Evolutionary conservation across 2,888 invertebrate species (phyloP).

Genomic region (Athripsodes cinereus): DNA sequence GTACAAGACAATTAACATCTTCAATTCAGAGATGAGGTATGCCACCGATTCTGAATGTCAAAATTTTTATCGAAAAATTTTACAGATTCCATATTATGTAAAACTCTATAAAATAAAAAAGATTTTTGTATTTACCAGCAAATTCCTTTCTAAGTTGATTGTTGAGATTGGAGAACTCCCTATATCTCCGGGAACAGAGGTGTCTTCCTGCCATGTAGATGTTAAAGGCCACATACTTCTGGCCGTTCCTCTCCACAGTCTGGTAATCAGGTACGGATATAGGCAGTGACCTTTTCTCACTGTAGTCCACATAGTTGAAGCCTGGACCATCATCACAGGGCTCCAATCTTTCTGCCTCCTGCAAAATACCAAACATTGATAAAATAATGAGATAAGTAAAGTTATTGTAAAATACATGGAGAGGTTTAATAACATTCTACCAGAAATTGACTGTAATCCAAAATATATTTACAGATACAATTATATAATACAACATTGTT

Average conservation of each 20-base stretch:
- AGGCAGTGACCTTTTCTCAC: slow-evolving; percentile 86
- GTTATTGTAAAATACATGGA: no score
- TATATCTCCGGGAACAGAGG: slow-evolving; percentile 90
- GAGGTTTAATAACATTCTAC: no score
- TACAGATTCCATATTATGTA: no score
- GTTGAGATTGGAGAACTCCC: slow-evolving; percentile 91
- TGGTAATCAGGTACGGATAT: slow-evolving; percentile 95
- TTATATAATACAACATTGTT: no score
- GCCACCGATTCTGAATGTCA: no score
- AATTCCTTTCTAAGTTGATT: slow-evolving; percentile 89
- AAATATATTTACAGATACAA: no score
- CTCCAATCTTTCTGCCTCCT: slow-evolving; percentile 80
- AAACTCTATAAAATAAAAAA: no score
- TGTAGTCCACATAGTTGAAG: slow-evolving; percentile 82
- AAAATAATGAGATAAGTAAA: no score
- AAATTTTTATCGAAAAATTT: no score
- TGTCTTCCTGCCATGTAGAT: slow-evolving; percentile 99
- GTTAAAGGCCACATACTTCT: slow-evolving; percentile 92
- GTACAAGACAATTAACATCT: no score
- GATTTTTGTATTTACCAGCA: slow-evolving; percentile 50
- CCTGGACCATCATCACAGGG: slow-evolving; percentile 72
- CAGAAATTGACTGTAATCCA: no score
- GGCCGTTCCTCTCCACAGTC: slow-evolving; percentile 77
- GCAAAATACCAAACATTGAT: slow-evolving; percentile 26
- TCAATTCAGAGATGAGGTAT: no score